phyloP scores from a whole-genome alignment of 2,797 vertebrate genomes.

The Neosilurus hyrtlii region DNA sequence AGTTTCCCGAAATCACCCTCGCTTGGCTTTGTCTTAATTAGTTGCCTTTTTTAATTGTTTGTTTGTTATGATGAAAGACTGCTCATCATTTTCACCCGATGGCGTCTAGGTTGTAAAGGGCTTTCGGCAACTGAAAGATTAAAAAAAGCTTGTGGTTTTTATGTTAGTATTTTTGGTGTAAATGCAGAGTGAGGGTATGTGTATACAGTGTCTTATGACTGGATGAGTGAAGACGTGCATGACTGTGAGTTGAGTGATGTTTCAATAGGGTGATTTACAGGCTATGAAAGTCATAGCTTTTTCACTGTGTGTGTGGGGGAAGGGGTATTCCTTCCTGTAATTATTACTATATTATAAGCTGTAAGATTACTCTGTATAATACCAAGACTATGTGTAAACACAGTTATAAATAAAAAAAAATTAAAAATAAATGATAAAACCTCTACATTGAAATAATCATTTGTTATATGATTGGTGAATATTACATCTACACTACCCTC shows the following conservation, averaged over 20 bases:
- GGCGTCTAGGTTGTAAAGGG: slow-evolving; percentile 60
- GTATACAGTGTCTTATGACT: slow-evolving; percentile 45
- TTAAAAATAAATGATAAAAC: slow-evolving; percentile 64
- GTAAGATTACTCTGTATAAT: slow-evolving; percentile 78
- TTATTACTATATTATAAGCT: slow-evolving; percentile 73
- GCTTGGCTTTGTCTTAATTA: slow-evolving; percentile 61
- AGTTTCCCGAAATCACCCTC: slow-evolving; percentile 32
- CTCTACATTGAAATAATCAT: slow-evolving; percentile 63
- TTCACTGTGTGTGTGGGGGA: slow-evolving; percentile 34
- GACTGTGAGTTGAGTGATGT: slow-evolving; percentile 56
- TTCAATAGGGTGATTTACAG: slow-evolving; percentile 57
- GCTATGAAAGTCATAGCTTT: slow-evolving; percentile 61
- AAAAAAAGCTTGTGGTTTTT: slow-evolving; percentile 55
- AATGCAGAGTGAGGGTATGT: slow-evolving; percentile 56
- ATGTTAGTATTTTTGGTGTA: slow-evolving; percentile 66
- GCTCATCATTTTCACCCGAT: slow-evolving; percentile 60
- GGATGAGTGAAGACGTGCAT: slow-evolving; percentile 59
- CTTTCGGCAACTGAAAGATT: slow-evolving; percentile 54
- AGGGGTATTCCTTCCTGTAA: slow-evolving; percentile 66
- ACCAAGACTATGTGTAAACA: slow-evolving; percentile 69
- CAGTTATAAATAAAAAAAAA: slow-evolving; percentile 57
- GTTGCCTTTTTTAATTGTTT: slow-evolving; percentile 64
- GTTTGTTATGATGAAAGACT: slow-evolving; percentile 51
- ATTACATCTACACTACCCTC: neutral
- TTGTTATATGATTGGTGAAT: neutral